These are phyloP conservation scores for Leptinotarsa haldemani DNA, from an alignment of 2,888 invertebrate species.

Conservation along the genomic window DNA sequence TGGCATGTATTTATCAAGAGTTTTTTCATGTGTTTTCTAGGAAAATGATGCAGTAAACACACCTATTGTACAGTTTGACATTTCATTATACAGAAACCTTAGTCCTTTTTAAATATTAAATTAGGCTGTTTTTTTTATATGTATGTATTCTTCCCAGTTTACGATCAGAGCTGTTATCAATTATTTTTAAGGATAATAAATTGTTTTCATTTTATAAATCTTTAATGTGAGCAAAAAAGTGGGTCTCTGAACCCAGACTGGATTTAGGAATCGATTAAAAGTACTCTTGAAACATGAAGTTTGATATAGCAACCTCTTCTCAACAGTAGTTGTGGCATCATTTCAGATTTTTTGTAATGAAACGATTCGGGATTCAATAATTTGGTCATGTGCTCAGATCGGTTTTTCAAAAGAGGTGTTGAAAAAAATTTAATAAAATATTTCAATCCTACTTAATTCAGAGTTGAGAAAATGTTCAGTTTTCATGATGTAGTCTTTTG, in stretches of 20 bases:
- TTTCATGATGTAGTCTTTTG: too few species aligned
- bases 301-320: not conserved
- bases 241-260: not conserved
- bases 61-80: slow-evolving; percentile 66
- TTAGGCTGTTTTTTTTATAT: slow-evolving; percentile 49
- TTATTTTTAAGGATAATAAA: slow-evolving; percentile 50
- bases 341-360: too few species aligned
- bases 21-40: slow-evolving; percentile 54
- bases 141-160: slow-evolving; percentile 47
- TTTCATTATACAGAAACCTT: slow-evolving; percentile 42
- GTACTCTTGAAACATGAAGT: not conserved
- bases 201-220: slow-evolving; percentile 49
- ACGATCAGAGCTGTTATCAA: slow-evolving; percentile 53
- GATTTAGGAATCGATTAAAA: not conserved
- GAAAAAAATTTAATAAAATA: too few species aligned
- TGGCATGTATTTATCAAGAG: slow-evolving; percentile 56
- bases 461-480: too few species aligned
- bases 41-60: slow-evolving; percentile 67
- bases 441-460: too few species aligned
- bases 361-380: too few species aligned
- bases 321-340: not conserved
- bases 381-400: too few species aligned
- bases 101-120: slow-evolving; percentile 33
- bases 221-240: slow-evolving; percentile 29
- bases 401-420: too few species aligned